Evolutionary conservation across 2,113 vertebrate species (phyloP), one percentile per base, ranked within the genome.

Genomic region (Pagrus major): DNA sequence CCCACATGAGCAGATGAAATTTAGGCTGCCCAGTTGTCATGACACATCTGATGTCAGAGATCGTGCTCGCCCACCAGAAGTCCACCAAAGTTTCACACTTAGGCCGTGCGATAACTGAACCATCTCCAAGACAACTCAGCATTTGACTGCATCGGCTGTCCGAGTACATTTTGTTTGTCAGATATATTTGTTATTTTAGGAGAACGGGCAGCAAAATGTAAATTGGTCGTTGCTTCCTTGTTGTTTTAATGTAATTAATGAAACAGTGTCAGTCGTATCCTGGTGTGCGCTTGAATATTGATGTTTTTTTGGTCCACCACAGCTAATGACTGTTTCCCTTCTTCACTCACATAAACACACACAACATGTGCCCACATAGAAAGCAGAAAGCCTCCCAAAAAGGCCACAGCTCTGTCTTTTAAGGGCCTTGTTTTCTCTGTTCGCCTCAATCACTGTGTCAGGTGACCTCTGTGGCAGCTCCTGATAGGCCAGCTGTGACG

Each of bases 401-500:
- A 82, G 65, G 65, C 41, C 55, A 72, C 66, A n/a, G 66, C 76
- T 89, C 83, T 80, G 60, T 84, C 74, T 85, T 86, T 55, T 58
- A 71, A 89, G 72, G 66, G 61, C 64, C 76, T 84, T 76, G 78
- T 82, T 84, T 86, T 86, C 75, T 68, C 60, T 80, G 27, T 81
- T 85, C 63, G 16, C 77, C 80, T 84, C 85, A 85, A 84, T 85
- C 85, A 77, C 80, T 72, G 65, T 60, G 82, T 92, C 93, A 93
- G 88, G 70, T 93, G 91, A 90, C 87, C 86, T 76, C 71, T 49
- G 47, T 25, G 72, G 84, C 29, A 52, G 80, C 80, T 56, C 52
- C 81, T 59, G 79, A 92, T 91, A 78, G 86, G 91, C 88, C 88
- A 65, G 83, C 80, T 86, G 80, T 83, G 85, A 88, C 87, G 60